Evolutionary conservation across 2,797 vertebrate genomes (phyloP).

Genomic region (Masticophis lateralis): DNA sequence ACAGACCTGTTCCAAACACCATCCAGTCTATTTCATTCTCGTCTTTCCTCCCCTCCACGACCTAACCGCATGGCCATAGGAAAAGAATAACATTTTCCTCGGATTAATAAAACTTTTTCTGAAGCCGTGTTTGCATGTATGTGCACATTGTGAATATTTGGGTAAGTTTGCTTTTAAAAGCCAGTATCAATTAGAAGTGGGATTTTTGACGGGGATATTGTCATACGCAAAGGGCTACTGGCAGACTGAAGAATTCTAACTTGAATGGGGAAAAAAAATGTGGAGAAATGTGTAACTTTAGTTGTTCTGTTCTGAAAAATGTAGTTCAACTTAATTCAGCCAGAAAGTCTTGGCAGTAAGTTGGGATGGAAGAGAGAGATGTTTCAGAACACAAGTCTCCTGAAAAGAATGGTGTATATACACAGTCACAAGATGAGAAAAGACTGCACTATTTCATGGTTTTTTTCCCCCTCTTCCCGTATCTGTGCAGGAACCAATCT

Average conservation of each 20-base stretch:
- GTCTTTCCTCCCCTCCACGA: background rate
- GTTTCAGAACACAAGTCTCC: background rate
- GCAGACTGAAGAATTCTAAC: background rate
- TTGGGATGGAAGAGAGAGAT: background rate
- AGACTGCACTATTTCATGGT: too few relatives aligned
- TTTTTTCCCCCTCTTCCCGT: too few relatives aligned
- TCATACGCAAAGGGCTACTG: background rate
- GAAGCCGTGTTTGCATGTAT: background rate
- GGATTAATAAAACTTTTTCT: background rate
- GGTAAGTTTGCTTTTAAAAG: constrained; percentile 43
- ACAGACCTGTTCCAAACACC: background rate
- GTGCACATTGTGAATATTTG: background rate
- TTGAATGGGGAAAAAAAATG: background rate
- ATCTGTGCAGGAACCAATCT: background rate
- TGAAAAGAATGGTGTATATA: background rate
- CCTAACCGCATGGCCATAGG: constrained; percentile 8
- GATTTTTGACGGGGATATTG: background rate
- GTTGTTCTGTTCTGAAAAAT: background rate
- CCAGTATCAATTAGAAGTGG: background rate
- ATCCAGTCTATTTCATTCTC: background rate
- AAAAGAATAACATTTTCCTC: background rate
- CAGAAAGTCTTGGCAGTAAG: background rate
- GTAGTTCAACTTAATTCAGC: background rate
- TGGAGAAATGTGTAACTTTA: background rate
- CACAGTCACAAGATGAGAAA: background rate